Base-by-base conservation (phyloP, 2,113 vertebrate genomes). In the Hemiprocne comata region DNA sequence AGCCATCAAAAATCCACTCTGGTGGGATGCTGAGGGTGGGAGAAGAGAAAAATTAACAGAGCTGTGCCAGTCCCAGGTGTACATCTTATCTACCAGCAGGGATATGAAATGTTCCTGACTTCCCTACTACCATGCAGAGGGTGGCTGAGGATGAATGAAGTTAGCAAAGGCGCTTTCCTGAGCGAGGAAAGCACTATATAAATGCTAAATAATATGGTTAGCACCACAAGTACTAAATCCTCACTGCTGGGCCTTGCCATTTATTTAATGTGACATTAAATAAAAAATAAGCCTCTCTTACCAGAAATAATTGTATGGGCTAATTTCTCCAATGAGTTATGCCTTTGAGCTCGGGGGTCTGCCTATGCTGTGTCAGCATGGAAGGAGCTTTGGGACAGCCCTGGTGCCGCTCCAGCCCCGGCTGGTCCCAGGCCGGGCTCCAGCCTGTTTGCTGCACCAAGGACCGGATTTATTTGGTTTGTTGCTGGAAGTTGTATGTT, bases 181-280 rank as follows among this genome's bases (percentile, higher is more conserved):
- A 87, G 42, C n/a, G 48, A 84, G 70, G 24, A 92, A 89, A 87
- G 44, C 36, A 44, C 67, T 77, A 17, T 84, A 71, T 77, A 94
- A 88, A 74, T 70, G 60, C 85, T 95, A 90, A 85, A 73, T 70
- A 84, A 91, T 86, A 60, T 2, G 21, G 58, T 87, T 91, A 78
- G 31, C 23, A 66, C 65, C 1, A 2, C n/a, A 65, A 93, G 65
- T 61, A 65, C 69, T 90, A 90, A 94, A 93, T 93, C 88, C 55
- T 95, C 17, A 28, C 77, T 72, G 77, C 54, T 2, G 2, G 4
- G 1, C 61, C 75, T 89, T 83, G 58, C 40, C 31, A 83, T 94
- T 94, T 93, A 76, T 93, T 96, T 93, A 84, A 93, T 2, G 6
- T 81, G 54, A 61, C 48, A 70, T 87, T 81, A 87, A 95, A 94